phyloP scores from a whole-genome alignment of 2,888 invertebrate genomes.

The Patella pellucida region DNA sequence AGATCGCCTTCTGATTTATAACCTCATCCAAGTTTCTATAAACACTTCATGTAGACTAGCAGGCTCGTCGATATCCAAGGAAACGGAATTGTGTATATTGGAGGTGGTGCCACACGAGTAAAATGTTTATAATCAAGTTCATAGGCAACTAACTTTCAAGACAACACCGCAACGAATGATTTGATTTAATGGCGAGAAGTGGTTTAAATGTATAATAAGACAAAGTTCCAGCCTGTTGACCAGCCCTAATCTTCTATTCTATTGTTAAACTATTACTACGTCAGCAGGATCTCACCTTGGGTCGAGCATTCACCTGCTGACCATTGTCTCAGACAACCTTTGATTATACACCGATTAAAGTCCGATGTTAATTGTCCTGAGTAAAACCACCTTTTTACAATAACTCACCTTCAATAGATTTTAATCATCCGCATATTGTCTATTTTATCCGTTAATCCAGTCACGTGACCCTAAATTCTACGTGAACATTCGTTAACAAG shows the following conservation, averaged over 20 bases:
- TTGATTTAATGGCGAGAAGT: too few species aligned
- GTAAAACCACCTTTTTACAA: neutral
- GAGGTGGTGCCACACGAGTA: too few species aligned
- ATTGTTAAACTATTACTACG: constrained; percentile 4
- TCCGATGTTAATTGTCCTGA: constrained; percentile 3
- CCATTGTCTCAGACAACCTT: neutral
- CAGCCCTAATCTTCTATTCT: neutral
- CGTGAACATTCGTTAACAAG: neutral
- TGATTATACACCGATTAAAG: constrained; percentile 5
- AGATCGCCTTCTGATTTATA: too few species aligned
- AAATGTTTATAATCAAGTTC: too few species aligned
- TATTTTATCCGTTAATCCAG: neutral
- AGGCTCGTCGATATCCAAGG: too few species aligned
- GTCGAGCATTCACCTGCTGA: neutral
- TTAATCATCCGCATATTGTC: neutral
- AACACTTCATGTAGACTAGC: too few species aligned
- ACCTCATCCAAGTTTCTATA: too few species aligned
- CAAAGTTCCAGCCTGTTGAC: neutral
- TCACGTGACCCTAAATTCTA: neutral
- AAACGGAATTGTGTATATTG: too few species aligned
- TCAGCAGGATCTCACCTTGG: constrained; percentile 6
- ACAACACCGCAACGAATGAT: too few species aligned
- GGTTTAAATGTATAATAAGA: neutral
- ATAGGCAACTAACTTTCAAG: too few species aligned
- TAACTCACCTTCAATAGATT: neutral